Evolutionary conservation across 2,113 vertebrate species (phyloP), one percentile per base, ranked within the genome.

Genomic region (Dipodomys ordii): DNA sequence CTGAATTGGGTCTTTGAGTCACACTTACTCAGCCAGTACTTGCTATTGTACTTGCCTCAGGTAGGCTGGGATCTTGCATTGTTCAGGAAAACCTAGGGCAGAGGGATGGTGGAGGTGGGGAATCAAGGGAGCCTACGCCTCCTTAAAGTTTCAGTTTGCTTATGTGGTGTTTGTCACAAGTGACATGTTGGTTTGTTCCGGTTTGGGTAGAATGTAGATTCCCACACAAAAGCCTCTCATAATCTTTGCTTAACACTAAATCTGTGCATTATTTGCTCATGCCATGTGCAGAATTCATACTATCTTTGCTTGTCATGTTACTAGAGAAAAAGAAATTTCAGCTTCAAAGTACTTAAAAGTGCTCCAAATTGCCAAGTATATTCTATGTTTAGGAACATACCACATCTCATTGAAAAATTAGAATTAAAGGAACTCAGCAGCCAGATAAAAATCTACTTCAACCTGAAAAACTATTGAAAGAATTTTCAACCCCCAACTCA

Each of bases 401-500:
- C 57, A 28, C 9, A 57, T 30, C 67, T 74, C 64, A 13, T 71
- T 90, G 39, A 87, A 89, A n/a, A 53, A 64, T 76, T 85, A 20
- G 79, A 19, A 83, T 86, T 72, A 83, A 86, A 88, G 10, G 46
- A 87, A 91, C 87, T 79, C 30, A 72, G 65, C 19, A 71, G 46
- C 35, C 91, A 88, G 72, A 82, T 96, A 92, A 97, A 94, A 96
- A 95, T 64, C 79, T 97, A 85, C 77, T 89, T 83, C 18, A 90
- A 81, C 95, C 93, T 93, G 94, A 93, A 96, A 90, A 18, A 5
- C 1, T 94, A 64, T 88, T 95, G 94, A 96, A 96, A 94, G 71
- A 83, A 96, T 64, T 97, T 87, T 95, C 95, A 97, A 86, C 49
- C 6, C 49, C 93, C 93, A 96, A 87, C 81, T 97, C 81, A 91